Percentiles rank a stretch among this genome's conserved stretches.
These are phyloP conservation scores for Cotesia glomerata DNA, from an alignment of 1,140 invertebrate genomes.

Conservation along the genomic window DNA sequence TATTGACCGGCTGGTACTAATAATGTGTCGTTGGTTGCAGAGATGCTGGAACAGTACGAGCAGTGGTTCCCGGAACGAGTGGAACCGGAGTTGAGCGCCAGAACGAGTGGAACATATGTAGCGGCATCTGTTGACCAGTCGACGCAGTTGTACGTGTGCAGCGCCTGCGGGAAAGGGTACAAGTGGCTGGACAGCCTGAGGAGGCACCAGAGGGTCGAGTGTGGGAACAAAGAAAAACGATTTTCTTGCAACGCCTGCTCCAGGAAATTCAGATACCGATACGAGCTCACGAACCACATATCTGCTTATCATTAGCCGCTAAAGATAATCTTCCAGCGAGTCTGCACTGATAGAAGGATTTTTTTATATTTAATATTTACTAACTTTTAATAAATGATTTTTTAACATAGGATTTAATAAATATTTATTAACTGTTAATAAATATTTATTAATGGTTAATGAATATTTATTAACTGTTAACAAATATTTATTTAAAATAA, in stretches of 20 bases:
- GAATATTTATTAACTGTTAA: too few species aligned
- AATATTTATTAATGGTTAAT: too few species aligned
- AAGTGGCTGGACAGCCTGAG: constrained; percentile 62
- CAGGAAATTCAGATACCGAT: constrained; percentile 55
- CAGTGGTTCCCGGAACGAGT: background rate
- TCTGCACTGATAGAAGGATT: too few species aligned
- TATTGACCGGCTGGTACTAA: background rate
- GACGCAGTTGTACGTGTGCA: constrained; percentile 39
- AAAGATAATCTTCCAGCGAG: background rate
- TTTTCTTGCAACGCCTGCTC: constrained; percentile 51
- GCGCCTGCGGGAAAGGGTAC: constrained; percentile 60
- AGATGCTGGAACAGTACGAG: constrained; percentile 34
- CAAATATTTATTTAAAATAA: too few species aligned
- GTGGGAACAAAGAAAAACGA: constrained; percentile 61
- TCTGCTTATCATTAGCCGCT: constrained; percentile 37
- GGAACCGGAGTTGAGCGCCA: too few species aligned
- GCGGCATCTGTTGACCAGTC: constrained; percentile 10
- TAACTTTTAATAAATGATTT: too few species aligned
- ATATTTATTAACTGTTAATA: too few species aligned
- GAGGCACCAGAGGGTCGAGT: constrained; percentile 66
- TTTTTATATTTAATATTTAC: too few species aligned
- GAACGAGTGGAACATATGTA: background rate
- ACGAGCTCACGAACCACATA: constrained; percentile 55
- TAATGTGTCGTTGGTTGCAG: constrained; percentile 24
- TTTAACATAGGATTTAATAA: too few species aligned